Evolutionary conservation across 2,797 vertebrate genomes (phyloP), one percentile per base, ranked within the genome.

Genomic region (Trematomus bernacchii): DNA sequence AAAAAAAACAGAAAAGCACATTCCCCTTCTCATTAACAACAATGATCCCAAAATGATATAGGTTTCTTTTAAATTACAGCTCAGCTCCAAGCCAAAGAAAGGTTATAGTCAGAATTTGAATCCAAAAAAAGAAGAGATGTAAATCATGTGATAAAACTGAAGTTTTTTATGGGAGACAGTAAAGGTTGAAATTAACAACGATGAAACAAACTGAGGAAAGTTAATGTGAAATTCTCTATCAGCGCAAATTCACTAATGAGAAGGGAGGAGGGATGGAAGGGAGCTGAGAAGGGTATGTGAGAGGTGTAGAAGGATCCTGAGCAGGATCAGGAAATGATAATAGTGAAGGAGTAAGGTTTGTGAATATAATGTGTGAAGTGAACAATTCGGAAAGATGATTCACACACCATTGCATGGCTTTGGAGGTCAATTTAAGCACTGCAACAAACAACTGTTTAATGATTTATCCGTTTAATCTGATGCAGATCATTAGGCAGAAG

Each of bases 381-480:
- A 58, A 53, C 77, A 84, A 79, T 86, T 54, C 60, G 70, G 82
- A 67, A 76, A 79, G 63, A 71, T 50, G 67, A 82, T 91, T 93
- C 90, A 82, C 89, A 85, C 86, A 86, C 67, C 71, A 71, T 37
- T 76, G 86, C 72, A 52, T 77, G 77, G 85, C 79, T 91, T 89
- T 90, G 85, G 84, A 90, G 94, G 90, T 91, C 91, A 89, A 82
- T 91, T 86, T 89, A 70, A 90, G 57, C 65, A 85, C 77, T 78
- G 87, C 79, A 90, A 86, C 80, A 85, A 87, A 79, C 80, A 64
- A 80, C 76, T 84, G 73, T 90, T 83, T 87, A 89, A 93, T 91
- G 88, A 92, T 94, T 92, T 89, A 93, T 92, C 84, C 79, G 71
- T 77, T 87, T 93, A 89, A 92, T 89, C 87, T 85, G 85, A 89